Evolutionary conservation across 2,888 invertebrate genomes (phyloP), one percentile per base, ranked within the genome.

Genomic region (Ramazzottius varieornatus): DNA sequence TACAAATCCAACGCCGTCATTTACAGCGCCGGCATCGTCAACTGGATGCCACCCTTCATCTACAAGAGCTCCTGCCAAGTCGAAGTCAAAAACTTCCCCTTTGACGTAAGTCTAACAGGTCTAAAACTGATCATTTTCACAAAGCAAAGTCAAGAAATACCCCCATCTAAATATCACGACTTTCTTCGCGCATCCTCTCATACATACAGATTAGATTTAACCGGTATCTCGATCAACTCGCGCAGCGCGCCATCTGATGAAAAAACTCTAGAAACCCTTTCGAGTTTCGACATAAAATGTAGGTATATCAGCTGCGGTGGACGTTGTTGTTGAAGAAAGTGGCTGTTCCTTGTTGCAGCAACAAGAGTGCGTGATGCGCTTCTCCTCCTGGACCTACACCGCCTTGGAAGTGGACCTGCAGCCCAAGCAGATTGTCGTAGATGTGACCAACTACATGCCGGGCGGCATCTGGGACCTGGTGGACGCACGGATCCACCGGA

Each of bases 391-490:
- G 54, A 54, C 54, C n/a, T 54, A 54, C 54, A 29, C 20, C 29
- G 54, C 54, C n/a, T 24, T 24, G 16, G 54, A 54, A 29, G 54
- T 54, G 54, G 54, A 54, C 29, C 8, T 54, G 4, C 54, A 54
- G 4, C 54, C 29, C 8, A 54, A 54, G 54, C 20, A 29, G n/a
- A 29, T 29, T 4, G 54, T 54, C 4, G 54, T 54, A 4, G 54
- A 54, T 24, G 54, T 54, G n/a, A 54, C 4, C 4, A 29, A 54
- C 54, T 54, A 54, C 54, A 4, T 29, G 20, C 4, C 8, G 4
- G 54, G 54, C 29, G 54, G 54, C 29, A 54, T 54, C 54, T 54
- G 54, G 54, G 54, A 54, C 29, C 29, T 54, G 4, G 54, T n/a
- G 54, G 54, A 54, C 29, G 54, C 54, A 24, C 13, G 20, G n/a